A percentile compares a stretch with the other conserved stretches of the same genome.
These are phyloP conservation scores for Mus spicilegus DNA, from an alignment of 2,113 vertebrate genomes.

Conservation along the genomic window DNA sequence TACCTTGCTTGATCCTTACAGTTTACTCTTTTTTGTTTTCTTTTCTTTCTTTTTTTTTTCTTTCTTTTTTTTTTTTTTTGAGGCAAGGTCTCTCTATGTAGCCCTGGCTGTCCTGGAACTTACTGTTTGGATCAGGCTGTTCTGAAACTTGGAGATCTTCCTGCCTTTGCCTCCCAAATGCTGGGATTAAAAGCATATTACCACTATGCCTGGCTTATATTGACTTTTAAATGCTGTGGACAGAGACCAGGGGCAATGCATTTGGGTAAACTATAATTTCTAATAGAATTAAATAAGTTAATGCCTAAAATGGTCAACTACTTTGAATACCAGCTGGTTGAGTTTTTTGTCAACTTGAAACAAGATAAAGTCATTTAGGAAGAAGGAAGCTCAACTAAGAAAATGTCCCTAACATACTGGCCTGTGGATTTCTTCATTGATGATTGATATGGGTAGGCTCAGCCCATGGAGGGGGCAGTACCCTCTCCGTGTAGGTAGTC, in stretches of 20 bases:
- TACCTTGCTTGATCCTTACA: no score
- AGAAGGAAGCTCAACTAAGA: background rate
- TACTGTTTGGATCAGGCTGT: background rate
- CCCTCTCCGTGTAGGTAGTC: background rate
- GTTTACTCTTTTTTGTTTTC: background rate
- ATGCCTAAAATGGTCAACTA: background rate
- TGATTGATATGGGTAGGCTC: background rate
- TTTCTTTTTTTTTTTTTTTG: no score
- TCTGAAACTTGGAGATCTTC: background rate
- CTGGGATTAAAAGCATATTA: background rate
- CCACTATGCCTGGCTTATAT: background rate
- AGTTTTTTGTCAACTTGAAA: background rate
- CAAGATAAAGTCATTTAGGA: background rate
- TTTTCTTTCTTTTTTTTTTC: no score
- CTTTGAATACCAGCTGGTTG: background rate
- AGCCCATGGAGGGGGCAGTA: background rate
- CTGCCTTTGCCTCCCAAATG: background rate
- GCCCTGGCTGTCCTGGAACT: background rate
- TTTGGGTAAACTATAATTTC: background rate
- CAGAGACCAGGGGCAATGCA: background rate
- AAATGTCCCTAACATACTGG: background rate
- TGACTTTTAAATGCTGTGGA: background rate
- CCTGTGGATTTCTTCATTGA: background rate
- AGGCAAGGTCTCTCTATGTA: background rate
- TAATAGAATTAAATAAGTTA: background rate